Evolutionary conservation across 2,797 vertebrate species (phyloP), one percentile per base, ranked within the genome.

Genomic region (Cyclura pinguis): DNA sequence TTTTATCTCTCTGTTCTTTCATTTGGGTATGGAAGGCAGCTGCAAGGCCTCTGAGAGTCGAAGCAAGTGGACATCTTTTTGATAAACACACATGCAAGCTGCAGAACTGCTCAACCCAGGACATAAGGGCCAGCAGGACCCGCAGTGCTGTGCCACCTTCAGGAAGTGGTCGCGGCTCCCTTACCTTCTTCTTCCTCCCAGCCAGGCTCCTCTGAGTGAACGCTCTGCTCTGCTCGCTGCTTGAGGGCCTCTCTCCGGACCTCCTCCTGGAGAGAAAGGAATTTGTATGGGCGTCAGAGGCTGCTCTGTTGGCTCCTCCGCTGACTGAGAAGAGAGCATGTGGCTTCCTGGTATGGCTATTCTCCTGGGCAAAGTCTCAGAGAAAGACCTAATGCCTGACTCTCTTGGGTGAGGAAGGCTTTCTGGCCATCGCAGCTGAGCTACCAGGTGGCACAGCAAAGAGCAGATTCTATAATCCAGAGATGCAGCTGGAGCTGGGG

Each of bases 151-250:
- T 55, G 20, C 24, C 1, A 1, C 35, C 14, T 4, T 38, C 27
- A 24, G 57, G 14, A 81, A 81, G 20, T 1, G 18, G 16, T 16
- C 52, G 7, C 10, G 5, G n/a, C 4, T 42, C 2, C 85, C 96
- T 90, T 90, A 97, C 97, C 97, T 96, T 98, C 98, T 91, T 99
- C 98, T 74, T 99, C 99, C 88, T 99, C 99, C 98, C 99, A 99
- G 95, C 98, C 98, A 22, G 98, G 97, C 83, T 98, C 98, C 95
- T 99, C 98, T 0, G 96, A 98, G 92, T 98, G 98, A 81, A 98
- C 92, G 24, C 97, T 98, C 95, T 98, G 98, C 84, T 99, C 99
- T 0, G 99, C 99, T 92, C 99, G 97, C 94, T 99, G 98, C 96
- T 99, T 99, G 95, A 99, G 94, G 0, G 98, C 98, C 93, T 99